These are phyloP conservation scores for Minunthozetes semirufus DNA, from an alignment of 2,888 invertebrate species.

Conservation along the genomic window DNA sequence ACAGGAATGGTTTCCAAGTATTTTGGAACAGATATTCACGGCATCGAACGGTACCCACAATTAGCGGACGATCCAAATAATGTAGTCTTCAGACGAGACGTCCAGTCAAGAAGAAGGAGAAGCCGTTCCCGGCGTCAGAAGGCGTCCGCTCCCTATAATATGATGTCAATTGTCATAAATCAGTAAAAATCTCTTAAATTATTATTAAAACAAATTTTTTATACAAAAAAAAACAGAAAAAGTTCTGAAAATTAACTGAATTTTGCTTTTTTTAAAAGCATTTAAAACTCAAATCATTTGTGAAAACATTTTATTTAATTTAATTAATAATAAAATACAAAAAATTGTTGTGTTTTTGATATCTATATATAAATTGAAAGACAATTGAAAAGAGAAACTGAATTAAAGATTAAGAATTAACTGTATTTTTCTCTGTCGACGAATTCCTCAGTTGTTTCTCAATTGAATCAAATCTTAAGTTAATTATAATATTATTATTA, in stretches of 20 bases:
- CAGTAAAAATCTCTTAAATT: neutral
- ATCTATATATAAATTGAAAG: no score
- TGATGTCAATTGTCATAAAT: constrained; percentile 24
- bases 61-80: constrained; percentile 92
- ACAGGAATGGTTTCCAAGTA: constrained; percentile 87
- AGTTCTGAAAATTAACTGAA: neutral
- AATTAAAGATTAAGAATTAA: no score
- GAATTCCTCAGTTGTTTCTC: no score
- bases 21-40: constrained; percentile 81
- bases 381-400: no score
- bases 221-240: neutral
- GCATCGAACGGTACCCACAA: constrained; percentile 78
- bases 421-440: no score
- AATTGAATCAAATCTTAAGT: no score
- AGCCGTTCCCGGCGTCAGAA: constrained; percentile 41
- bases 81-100: constrained; percentile 66
- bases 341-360: no score
- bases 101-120: constrained; percentile 38
- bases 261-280: neutral
- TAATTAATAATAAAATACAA: no score
- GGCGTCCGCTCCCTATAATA: constrained; percentile 29
- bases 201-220: neutral
- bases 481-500: no score
- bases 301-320: no score
- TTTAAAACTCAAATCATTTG: no score